Percentiles rank a stretch among this genome's conserved stretches.
phyloP scores from a whole-genome alignment of 2,113 vertebrate genomes.

The Charina bottae region DNA sequence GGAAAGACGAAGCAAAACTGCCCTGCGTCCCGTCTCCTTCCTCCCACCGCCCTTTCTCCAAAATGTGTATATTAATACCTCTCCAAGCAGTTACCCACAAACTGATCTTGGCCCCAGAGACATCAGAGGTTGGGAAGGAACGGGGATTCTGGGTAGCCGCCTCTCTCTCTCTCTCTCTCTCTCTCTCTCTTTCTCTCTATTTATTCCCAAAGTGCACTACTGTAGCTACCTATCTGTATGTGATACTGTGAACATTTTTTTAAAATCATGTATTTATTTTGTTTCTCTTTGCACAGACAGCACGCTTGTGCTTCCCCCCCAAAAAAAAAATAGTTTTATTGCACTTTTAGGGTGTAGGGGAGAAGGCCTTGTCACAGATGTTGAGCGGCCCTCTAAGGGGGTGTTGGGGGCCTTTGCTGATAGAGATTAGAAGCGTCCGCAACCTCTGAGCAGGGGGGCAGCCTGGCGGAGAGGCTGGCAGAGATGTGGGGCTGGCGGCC shows the following conservation, averaged over 20 bases:
- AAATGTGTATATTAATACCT: not conserved
- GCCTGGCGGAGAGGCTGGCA: conserved; percentile 11
- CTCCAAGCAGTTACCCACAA: not conserved
- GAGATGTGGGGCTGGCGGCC: conserved; percentile 35
- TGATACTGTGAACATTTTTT: conserved; percentile 68
- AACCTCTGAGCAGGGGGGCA: conserved; percentile 41
- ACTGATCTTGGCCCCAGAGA: not conserved
- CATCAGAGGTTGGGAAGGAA: not conserved
- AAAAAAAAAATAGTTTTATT: conserved; percentile 45
- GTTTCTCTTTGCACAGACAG: conserved; percentile 72
- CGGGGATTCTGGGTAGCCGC: not conserved
- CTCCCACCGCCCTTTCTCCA: not conserved
- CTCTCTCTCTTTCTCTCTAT: not conserved
- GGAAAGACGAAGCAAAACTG: conserved; percentile 52
- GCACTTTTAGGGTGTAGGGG: conserved; percentile 48
- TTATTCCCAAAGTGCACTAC: conserved; percentile 52
- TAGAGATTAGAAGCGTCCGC: conserved; percentile 30
- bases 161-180: not conserved
- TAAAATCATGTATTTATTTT: conserved; percentile 73
- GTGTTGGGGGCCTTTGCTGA: not conserved
- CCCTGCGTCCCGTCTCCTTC: not conserved
- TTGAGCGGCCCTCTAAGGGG: conserved; percentile 46
- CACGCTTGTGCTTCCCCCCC: conserved; percentile 69
- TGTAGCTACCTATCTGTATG: conserved; percentile 64
- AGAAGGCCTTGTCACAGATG: conserved; percentile 29